Base-by-base conservation (phyloP, 2,113 vertebrate genomes). In the Tachuris rubrigastra region DNA sequence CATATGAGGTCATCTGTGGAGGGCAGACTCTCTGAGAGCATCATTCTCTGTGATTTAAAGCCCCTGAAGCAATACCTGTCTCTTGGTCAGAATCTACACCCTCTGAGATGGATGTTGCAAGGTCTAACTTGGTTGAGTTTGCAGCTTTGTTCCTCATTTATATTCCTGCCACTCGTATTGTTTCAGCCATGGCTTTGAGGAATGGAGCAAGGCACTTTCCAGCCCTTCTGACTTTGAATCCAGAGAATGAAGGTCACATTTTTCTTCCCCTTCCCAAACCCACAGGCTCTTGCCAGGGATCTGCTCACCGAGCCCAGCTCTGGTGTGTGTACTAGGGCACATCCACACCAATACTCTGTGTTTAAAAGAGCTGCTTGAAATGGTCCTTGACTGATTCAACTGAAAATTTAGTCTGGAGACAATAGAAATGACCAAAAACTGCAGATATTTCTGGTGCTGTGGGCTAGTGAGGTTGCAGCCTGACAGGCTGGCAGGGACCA, bases 281-380 rank as follows among this genome's bases (percentile, higher is more conserved):
- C 4, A 9, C 39, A 8, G 0, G 8, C 42, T 56, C 65, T 33
- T 56, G 9, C 25, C 28, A 6, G 9, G 4, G 3, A 39, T 59
- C 14, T 37, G 6, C 60, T 35, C 3, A 12, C 17, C 12, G 37
- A 62, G 59, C 35, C 35, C 2, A 2, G 63, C 62, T 35, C 42
- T 13, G 30, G 19, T 4, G 31, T 24, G 20, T 5, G 18, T 11
- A 3, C 7, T 42, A 4, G 30, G 31, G 55, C 5, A 31, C 28
- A 3, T 1, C 41, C 49, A 5, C 0, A 0, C 35, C 5, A 3
- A 10, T 3, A 1, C n/a, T 8, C 2, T 0, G 23, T 13, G 6
- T 56, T 4, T 2, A 9, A 33, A 30, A 11, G 33, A 27, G 66
- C 73, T 60, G 52, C 77, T 17, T 5, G 28, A 47, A 24, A 1